These are phyloP conservation scores for Dicrostonyx torquatus DNA, from an alignment of 2,797 vertebrate species.

Conservation along the genomic window DNA sequence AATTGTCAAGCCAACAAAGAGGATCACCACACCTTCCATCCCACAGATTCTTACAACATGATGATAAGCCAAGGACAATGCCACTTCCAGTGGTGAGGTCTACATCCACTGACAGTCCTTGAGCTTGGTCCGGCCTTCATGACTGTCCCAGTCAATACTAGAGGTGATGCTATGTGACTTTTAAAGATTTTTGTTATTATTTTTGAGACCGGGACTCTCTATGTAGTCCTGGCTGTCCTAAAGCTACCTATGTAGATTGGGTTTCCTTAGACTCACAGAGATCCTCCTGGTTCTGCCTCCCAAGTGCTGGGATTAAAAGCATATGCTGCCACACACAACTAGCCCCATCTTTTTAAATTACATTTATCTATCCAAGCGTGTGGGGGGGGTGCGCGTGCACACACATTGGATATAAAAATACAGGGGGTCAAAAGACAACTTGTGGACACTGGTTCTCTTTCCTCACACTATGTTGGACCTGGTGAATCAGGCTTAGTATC, in stretches of 20 bases:
- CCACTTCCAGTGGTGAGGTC: neutral
- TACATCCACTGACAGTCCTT: neutral
- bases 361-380: neutral
- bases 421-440: neutral
- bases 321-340: neutral
- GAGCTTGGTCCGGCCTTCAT: neutral
- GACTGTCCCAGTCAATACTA: neutral
- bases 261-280: neutral
- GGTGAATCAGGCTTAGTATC: neutral
- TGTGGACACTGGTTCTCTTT: neutral
- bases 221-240: neutral
- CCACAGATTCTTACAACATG: neutral
- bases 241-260: neutral
- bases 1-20: neutral
- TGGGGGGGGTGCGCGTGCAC: neutral
- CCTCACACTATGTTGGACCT: neutral
- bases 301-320: neutral
- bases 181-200: neutral
- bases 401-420: neutral
- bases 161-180: neutral
- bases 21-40: neutral
- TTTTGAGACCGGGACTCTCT: neutral
- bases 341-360: neutral
- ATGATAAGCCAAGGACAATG: neutral
- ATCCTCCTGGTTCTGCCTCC: neutral